Conservation (phyloP, 2,113 vertebrate genomes). For the Pseudonaja textilis region DNA sequence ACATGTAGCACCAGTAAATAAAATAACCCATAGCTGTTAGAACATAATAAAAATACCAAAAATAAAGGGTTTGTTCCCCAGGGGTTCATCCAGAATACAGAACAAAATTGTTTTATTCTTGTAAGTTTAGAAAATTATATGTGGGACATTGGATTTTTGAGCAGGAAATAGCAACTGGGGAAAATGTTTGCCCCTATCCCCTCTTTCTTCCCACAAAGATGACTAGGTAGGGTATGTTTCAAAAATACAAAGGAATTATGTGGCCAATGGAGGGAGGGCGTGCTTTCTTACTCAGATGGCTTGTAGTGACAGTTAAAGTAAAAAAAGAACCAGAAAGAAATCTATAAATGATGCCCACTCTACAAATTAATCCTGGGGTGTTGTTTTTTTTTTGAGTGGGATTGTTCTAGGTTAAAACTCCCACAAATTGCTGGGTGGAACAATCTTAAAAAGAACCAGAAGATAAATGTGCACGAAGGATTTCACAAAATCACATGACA, state of each 20-base stretch:
- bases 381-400: not conserved
- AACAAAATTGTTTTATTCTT: not conserved
- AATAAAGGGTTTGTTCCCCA: not conserved
- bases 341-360: not conserved
- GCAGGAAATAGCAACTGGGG: not conserved
- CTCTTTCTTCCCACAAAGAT: not conserved
- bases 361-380: not conserved
- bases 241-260: not conserved
- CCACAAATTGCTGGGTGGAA: not conserved
- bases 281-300: not conserved
- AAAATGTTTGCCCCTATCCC: not conserved
- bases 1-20: slow-evolving; percentile 7
- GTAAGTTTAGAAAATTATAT: not conserved
- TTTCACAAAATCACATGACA: not conserved
- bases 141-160: not conserved
- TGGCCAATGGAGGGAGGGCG: not conserved
- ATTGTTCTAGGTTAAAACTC: not conserved
- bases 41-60: not conserved
- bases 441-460: not conserved
- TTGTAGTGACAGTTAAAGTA: not conserved
- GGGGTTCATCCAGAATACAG: not conserved
- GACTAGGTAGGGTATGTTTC: not conserved
- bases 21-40: not conserved
- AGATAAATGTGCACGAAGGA: not conserved
- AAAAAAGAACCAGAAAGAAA: not conserved